A percentile compares a stretch with the other conserved stretches of the same genome.
phyloP scores from a whole-genome alignment of 2,113 vertebrate genomes.

The Leiothrix lutea region DNA sequence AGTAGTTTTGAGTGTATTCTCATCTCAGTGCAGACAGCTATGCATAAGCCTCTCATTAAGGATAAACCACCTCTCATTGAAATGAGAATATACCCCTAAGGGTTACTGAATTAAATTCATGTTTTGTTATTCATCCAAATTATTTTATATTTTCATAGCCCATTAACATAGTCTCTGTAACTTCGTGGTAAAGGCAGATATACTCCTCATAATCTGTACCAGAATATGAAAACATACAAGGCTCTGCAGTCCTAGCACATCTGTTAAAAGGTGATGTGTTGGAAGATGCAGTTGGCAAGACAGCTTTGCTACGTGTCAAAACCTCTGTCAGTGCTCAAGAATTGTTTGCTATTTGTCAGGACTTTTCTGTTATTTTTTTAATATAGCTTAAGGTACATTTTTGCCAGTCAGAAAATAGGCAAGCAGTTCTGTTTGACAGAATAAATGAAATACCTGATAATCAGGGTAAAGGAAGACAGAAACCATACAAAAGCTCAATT shows the following conservation, averaged over 20 bases:
- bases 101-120: constrained; percentile 48
- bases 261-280: neutral
- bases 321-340: neutral
- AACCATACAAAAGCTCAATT: neutral
- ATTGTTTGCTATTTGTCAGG: neutral
- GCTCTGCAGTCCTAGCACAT: neutral
- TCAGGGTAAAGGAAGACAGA: neutral
- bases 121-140: neutral
- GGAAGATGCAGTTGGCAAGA: neutral
- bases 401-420: neutral
- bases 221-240: neutral
- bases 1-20: constrained; percentile 21
- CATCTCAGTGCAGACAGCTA: constrained; percentile 8
- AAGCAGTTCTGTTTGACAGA: neutral
- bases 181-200: neutral
- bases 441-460: neutral
- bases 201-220: neutral
- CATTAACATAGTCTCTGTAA: neutral
- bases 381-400: neutral
- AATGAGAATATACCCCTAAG: constrained; percentile 6
- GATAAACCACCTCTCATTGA: constrained; percentile 10
- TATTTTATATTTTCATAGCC: constrained; percentile 14
- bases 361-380: neutral
- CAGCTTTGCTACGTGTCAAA: neutral
- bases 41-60: constrained; percentile 35